Evolutionary conservation across 2,797 vertebrate species (phyloP).

Genomic region (Hypotaenidia okinawae): DNA sequence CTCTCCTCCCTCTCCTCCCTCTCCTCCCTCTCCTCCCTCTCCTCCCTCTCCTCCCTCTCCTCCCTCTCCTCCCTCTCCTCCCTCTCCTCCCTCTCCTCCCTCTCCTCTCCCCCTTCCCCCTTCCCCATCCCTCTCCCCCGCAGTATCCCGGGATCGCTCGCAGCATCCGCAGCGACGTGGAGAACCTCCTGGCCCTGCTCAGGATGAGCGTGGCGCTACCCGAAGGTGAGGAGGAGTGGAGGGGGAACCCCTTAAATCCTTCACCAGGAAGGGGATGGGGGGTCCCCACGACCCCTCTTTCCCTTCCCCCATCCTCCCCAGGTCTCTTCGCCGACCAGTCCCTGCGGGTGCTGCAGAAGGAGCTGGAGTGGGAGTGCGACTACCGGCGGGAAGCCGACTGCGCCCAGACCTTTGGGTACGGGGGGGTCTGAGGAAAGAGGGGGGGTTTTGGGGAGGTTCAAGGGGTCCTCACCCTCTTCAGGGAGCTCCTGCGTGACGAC

Average conservation of each 20-base stretch:
- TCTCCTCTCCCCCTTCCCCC: no score
- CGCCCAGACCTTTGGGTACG: neutral
- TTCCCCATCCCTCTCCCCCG: no score
- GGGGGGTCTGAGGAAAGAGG: no score
- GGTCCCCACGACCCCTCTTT: neutral
- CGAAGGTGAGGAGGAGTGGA: no score
- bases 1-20: no score
- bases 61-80: no score
- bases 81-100: no score
- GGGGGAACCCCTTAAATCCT: no score
- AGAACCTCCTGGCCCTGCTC: neutral
- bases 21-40: no score
- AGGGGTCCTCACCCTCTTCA: no score
- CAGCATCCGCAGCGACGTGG: neutral
- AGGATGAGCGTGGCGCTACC: neutral
- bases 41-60: no score
- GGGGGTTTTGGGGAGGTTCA: no score
- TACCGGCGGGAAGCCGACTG: neutral
- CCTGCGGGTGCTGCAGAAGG: neutral
- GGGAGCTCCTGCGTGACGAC: constrained; percentile 72
- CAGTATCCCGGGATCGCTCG: neutral
- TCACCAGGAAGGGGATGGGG: neutral
- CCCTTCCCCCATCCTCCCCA: neutral
- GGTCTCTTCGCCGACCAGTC: neutral
- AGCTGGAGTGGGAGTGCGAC: neutral